Base-by-base conservation (phyloP, 2,797 vertebrate genomes). In the Anguilla marmorata region DNA sequence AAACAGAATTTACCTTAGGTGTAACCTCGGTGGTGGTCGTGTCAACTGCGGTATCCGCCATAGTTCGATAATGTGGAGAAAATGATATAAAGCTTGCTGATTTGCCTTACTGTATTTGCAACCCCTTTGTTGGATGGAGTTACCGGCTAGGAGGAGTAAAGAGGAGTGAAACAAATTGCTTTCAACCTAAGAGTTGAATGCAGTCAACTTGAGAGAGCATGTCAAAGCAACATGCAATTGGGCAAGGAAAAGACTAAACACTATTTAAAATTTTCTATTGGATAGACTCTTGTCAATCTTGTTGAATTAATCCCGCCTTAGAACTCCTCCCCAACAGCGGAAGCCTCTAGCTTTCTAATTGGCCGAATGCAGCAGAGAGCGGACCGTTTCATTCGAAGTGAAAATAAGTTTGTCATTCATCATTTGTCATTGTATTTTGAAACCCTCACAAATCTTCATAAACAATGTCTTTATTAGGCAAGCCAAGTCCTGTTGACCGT, bases 21-120 rank as follows among this genome's bases (percentile, higher is more conserved):
- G 74, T 41, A 76, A 86, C 87, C 87, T 88, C 87, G 14, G 84
- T 33, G 83, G 93, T 93, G 91, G 95, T 96, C 37, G 94, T 96
- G 84, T 96, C 96, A 90, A 96, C 96, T 93, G 92, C 95, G 91
- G 95, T 95, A 79, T 97, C 97, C 89, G 97, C 96, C 97, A 97
- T 97, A 76, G 72, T 79, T 88, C 89, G 89, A 89, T 87, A 91
- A 92, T 84, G 54, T 41, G 74, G 69, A 33, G 48, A 87, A 86
- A 21, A 84, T 85, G n/a, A 69, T 8, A 74, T 72, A 90, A 41
- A 54, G 2, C 48, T 63, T 54, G 21, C 85, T 89, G 24, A 88
- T 93, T 92, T 86, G 90, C 93, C 90, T 90, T 83, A 86, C 74
- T 80, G 79, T 88, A 90, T 33, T 48, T 86, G 88, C 90, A 89